Evolutionary conservation across 2,113 vertebrate species (phyloP).

Genomic region (Lichenostomus cassidix): DNA sequence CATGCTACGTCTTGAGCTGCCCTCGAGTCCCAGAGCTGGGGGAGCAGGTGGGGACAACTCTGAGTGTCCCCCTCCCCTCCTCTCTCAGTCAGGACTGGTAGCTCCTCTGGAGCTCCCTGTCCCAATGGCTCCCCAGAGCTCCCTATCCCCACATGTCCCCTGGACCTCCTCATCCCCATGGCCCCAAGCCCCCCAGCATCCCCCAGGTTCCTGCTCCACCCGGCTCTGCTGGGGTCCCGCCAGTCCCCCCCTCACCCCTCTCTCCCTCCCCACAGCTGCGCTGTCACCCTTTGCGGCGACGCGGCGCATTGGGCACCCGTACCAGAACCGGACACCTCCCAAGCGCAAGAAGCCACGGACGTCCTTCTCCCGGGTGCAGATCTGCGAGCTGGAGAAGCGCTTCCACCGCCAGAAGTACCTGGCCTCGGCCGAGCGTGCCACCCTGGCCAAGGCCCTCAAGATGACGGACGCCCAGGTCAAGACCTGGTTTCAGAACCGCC

Average conservation of each 20-base stretch:
- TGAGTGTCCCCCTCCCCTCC: background rate
- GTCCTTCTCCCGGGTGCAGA: slow-evolving; percentile 94
- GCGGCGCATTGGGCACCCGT: slow-evolving; percentile 93
- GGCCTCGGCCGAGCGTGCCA: slow-evolving; percentile 83
- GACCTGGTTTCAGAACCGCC: slow-evolving; percentile 98
- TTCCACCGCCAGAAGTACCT: slow-evolving; percentile 95
- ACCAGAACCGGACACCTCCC: slow-evolving; percentile 97
- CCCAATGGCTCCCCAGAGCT: background rate
- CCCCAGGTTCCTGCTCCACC: too few relatives aligned
- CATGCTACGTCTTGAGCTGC: background rate
- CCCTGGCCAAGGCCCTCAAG: slow-evolving; percentile 92
- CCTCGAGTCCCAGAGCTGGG: fast-evolving
- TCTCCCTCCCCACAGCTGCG: slow-evolving; percentile 76
- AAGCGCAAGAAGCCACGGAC: slow-evolving; percentile 98
- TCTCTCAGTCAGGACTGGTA: background rate
- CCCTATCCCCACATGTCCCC: background rate
- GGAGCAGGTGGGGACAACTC: fast-evolving
- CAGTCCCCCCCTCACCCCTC: fast-evolving
- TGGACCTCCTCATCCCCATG: background rate
- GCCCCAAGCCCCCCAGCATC: background rate
- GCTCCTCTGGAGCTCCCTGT: background rate
- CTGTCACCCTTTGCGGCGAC: slow-evolving; percentile 91
- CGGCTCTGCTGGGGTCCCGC: background rate
- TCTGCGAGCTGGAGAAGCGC: slow-evolving; percentile 97
- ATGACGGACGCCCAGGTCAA: slow-evolving; percentile 98